A percentile compares a stretch with the other conserved stretches of the same genome.
phyloP scores from a whole-genome alignment of 2,888 invertebrate species.

The Crioceris asparagi region DNA sequence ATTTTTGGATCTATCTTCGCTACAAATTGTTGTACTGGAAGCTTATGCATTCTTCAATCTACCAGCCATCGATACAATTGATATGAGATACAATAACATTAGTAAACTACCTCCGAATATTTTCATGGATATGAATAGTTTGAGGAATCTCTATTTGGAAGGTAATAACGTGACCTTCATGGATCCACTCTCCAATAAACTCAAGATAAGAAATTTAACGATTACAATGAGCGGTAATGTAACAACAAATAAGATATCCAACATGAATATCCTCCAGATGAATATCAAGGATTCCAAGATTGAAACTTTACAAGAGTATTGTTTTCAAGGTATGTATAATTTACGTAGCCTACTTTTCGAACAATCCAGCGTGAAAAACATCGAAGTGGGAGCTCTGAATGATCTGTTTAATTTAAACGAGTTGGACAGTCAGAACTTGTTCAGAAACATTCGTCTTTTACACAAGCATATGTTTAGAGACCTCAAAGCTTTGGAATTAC shows the following conservation, averaged over 20 bases:
- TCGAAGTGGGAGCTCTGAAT: conserved; percentile 3
- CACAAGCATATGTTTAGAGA: conserved; percentile 3
- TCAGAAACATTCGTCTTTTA: conserved; percentile 3
- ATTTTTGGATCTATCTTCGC: conserved; percentile 4
- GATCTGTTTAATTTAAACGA: conserved; percentile 5
- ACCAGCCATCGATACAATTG: conserved; percentile 2
- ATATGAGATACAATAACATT: conserved; percentile 9
- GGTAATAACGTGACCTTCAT: conserved; percentile 8
- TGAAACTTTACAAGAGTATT: conserved; percentile 2
- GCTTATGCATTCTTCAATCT: conserved; percentile 7
- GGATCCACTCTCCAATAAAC: conserved; percentile 5
- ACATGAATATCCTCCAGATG: conserved; percentile 5
- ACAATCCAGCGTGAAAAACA: not conserved
- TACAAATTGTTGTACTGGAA: conserved; percentile 5
- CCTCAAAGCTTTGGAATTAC: conserved; percentile 1
- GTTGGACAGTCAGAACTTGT: conserved; percentile 4
- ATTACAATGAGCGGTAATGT: conserved; percentile 6
- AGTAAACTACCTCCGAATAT: conserved; percentile 2
- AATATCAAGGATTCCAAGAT: conserved; percentile 4
- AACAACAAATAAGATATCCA: conserved; percentile 3
- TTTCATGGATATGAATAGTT: conserved; percentile 1
- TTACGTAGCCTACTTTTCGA: conserved; percentile 4
- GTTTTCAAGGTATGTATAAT: conserved; percentile 9
- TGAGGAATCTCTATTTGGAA: conserved; percentile 3
- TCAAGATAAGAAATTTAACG: conserved; percentile 3